A percentile compares a stretch with the other conserved stretches of the same genome.
phyloP scores from a whole-genome alignment of 2,888 invertebrate genomes.

The Eubasilissa splendida region DNA sequence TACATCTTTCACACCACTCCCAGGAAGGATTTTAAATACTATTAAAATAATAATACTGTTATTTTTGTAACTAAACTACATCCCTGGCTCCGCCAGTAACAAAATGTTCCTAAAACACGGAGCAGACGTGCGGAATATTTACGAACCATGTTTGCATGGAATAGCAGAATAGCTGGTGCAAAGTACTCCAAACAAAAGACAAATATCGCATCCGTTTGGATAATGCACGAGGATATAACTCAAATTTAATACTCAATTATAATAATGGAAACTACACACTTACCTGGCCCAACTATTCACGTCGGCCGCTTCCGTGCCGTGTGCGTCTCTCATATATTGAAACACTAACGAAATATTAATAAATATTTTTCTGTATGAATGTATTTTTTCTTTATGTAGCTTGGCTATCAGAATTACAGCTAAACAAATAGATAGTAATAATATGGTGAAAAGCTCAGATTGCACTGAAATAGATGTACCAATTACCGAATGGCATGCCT shows the following conservation, averaged over 20 bases:
- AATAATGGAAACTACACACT: conserved; percentile 42
- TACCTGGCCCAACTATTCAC: background rate
- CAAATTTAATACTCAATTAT: conserved; percentile 53
- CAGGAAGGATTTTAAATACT: no score
- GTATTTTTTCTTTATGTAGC: no score
- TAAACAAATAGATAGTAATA: no score
- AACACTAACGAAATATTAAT: no score
- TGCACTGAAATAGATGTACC: no score
- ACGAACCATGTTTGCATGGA: conserved; percentile 25
- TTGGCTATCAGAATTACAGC: no score
- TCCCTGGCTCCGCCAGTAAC: background rate
- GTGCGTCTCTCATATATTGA: no score
- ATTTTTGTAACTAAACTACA: background rate
- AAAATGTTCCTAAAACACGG: conserved; percentile 13
- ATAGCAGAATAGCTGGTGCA: conserved; percentile 22
- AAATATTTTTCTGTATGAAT: no score
- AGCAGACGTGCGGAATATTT: conserved; percentile 24
- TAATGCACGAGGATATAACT: conserved; percentile 47
- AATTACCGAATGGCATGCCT: no score
- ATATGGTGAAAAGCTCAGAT: no score
- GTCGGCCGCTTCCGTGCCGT: background rate
- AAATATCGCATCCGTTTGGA: conserved; percentile 46
- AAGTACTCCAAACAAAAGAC: conserved; percentile 30
- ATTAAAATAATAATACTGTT: no score
- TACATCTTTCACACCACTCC: no score